Percentiles rank a stretch among this genome's conserved stretches.
Conservation (phyloP, 2,888 invertebrate genomes). For the Hirtodrosophila duncani region DNA sequence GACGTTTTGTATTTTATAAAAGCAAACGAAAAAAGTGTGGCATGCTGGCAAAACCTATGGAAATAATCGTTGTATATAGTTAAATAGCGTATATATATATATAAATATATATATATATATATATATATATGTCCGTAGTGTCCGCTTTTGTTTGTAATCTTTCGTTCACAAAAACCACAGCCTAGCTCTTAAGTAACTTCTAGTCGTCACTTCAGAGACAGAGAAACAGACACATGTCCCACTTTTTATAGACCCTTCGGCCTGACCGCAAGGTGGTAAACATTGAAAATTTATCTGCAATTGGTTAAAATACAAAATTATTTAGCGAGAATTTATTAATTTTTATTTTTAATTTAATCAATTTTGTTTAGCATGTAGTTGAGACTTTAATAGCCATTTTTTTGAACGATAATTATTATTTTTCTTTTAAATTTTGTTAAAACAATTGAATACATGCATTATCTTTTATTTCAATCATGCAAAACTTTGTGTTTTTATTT, state of each 20-base stretch:
- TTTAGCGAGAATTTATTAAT: constrained; percentile 55
- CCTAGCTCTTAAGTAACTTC: constrained; percentile 35
- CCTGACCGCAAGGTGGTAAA: constrained; percentile 30
- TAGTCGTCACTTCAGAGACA: constrained; percentile 41
- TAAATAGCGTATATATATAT: constrained; percentile 9
- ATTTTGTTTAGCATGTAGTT: no score
- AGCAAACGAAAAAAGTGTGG: no score
- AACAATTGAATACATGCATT: constrained; percentile 41
- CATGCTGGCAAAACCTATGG: no score
- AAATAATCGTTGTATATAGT: background rate
- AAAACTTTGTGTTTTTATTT: constrained; percentile 6
- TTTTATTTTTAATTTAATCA: constrained; percentile 30
- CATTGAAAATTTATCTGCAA: constrained; percentile 28
- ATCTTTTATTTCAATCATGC: constrained; percentile 20
- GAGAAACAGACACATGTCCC: constrained; percentile 35
- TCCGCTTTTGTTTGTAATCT: no score
- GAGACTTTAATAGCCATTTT: no score
- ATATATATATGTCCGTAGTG: constrained; percentile 44
- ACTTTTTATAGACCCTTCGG: constrained; percentile 35
- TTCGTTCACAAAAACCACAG: no score
- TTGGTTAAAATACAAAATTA: constrained; percentile 39
- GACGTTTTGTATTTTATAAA: no score
- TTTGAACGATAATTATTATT: constrained; percentile 11
- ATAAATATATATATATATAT: constrained; percentile 16
- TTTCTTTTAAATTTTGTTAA: constrained; percentile 41